Evolutionary conservation across 2,797 vertebrate species (phyloP).

Genomic region (Scolopax bukidnonensis): DNA sequence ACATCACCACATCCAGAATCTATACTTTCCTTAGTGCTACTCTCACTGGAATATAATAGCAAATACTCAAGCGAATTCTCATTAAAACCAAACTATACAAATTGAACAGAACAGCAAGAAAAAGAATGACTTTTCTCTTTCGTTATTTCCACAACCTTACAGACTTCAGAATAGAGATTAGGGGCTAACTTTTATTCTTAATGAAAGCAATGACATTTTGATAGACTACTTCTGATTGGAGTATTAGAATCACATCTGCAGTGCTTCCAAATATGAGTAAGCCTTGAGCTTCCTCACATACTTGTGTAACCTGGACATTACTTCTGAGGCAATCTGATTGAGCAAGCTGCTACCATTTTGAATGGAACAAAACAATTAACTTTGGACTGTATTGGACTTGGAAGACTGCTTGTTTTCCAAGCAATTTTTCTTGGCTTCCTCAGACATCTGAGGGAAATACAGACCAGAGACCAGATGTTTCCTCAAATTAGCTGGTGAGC

Average conservation of each 20-base stretch:
- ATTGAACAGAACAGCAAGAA: background rate
- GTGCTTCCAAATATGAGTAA: background rate
- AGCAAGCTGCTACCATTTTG: background rate
- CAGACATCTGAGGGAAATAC: background rate
- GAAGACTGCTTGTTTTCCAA: background rate
- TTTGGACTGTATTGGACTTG: background rate
- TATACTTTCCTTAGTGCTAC: background rate
- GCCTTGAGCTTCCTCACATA: background rate
- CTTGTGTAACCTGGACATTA: background rate
- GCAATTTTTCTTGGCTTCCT: background rate
- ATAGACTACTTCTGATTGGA: background rate
- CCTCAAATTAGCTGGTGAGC: background rate
- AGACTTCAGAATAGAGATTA: background rate
- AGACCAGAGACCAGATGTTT: slow-evolving; percentile 12
- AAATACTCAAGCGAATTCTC: background rate
- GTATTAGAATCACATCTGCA: background rate
- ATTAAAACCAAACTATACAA: background rate
- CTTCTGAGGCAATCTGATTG: background rate
- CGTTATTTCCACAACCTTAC: background rate
- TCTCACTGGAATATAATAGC: background rate
- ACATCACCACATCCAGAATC: background rate
- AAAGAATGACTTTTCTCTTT: background rate
- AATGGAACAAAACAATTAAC: background rate
- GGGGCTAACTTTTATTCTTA: background rate
- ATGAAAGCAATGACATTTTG: background rate